phyloP scores from a whole-genome alignment of 2,797 vertebrate genomes.

The Tapera naevia region DNA sequence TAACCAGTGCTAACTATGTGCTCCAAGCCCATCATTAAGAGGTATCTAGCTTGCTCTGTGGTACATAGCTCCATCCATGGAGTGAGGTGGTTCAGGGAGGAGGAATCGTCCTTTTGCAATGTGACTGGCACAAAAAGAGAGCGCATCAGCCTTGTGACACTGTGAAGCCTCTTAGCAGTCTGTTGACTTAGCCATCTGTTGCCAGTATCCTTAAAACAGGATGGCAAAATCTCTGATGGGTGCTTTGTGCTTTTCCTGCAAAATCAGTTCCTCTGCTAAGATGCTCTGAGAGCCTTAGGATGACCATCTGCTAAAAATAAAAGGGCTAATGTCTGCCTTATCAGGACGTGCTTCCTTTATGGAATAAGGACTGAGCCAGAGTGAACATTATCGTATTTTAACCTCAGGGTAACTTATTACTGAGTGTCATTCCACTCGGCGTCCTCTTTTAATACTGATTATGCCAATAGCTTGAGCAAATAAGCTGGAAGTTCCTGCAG shows the following conservation, averaged over 20 bases:
- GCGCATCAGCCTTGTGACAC: not conserved
- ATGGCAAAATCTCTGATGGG: not conserved
- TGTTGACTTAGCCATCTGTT: not conserved
- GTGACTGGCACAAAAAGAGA: not conserved
- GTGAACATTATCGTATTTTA: not conserved
- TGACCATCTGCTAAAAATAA: not conserved
- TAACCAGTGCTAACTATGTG: not conserved
- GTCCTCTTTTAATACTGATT: not conserved
- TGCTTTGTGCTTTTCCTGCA: not conserved
- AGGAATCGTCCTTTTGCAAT: not conserved
- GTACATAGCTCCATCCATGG: not conserved
- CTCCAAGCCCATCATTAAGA: not conserved
- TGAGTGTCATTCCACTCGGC: not conserved
- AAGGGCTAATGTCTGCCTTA: not conserved
- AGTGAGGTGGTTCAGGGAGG: not conserved
- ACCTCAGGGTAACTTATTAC: not conserved
- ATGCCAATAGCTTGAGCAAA: constrained; percentile 38
- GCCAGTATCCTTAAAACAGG: not conserved
- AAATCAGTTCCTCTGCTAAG: not conserved
- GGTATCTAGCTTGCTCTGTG: not conserved
- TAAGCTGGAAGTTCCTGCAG: constrained; percentile 10
- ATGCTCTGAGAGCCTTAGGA: not conserved
- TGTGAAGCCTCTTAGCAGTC: not conserved
- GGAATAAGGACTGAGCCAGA: not conserved
- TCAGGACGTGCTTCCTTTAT: not conserved